Evolutionary conservation across 1,140 invertebrate species (phyloP).

Genomic region (Eueides isabella): DNA sequence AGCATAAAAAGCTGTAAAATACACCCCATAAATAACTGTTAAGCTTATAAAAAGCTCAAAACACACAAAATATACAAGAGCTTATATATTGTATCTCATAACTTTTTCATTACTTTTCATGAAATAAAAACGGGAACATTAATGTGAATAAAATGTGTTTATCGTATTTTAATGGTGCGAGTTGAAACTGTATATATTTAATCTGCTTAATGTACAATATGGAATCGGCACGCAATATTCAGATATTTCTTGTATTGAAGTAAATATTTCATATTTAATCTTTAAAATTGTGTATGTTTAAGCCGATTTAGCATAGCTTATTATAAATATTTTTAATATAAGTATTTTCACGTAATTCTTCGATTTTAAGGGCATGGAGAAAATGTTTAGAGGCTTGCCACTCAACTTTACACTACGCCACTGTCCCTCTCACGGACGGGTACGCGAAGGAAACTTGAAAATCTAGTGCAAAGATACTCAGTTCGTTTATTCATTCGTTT

Average conservation of each 20-base stretch:
- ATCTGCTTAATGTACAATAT: conserved; percentile 24
- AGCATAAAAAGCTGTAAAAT: conserved; percentile 17
- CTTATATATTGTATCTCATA: conserved; percentile 26
- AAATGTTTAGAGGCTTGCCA: too few species aligned
- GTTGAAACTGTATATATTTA: conserved; percentile 22
- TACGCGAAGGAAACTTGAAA: too few species aligned
- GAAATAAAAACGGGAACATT: conserved; percentile 21
- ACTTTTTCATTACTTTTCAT: conserved; percentile 29
- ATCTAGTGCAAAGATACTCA: too few species aligned
- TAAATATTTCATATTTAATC: not conserved
- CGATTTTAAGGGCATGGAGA: not conserved
- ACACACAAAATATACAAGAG: conserved; percentile 17
- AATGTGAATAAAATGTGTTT: conserved; percentile 25
- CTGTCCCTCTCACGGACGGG: too few species aligned
- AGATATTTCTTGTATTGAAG: not conserved
- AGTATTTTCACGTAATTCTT: not conserved
- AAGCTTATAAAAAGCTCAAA: conserved; percentile 33
- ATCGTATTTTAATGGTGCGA: conserved; percentile 24
- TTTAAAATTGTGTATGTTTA: not conserved
- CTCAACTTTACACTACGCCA: too few species aligned
- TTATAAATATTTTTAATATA: not conserved
- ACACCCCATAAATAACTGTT: conserved; percentile 30
- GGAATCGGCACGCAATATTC: not conserved
- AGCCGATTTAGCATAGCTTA: not conserved
- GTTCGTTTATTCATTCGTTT: too few species aligned